Evolutionary conservation across 2,888 invertebrate species (phyloP).

Genomic region (Serrognathus titanus): DNA sequence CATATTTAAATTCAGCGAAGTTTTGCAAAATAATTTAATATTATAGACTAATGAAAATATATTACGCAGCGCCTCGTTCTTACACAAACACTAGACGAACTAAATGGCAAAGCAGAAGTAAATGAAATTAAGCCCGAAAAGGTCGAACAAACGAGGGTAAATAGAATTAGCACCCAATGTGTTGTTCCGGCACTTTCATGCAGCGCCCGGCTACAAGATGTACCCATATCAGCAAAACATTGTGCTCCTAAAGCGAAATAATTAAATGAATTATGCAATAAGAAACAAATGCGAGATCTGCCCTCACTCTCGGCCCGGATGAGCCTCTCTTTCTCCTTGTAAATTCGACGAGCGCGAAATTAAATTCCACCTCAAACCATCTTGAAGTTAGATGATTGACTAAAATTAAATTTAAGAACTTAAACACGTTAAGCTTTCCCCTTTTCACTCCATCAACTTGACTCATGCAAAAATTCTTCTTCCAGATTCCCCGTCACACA

Average conservation of each 20-base stretch:
- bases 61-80: neutral
- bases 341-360: constrained; percentile 46
- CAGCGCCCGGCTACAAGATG: constrained; percentile 26
- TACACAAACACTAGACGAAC: neutral
- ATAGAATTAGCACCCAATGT: constrained; percentile 50
- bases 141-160: constrained; percentile 44
- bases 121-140: constrained; percentile 43
- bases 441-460: constrained; percentile 46
- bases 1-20: neutral
- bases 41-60: neutral
- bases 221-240: constrained; percentile 33
- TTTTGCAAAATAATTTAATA: neutral
- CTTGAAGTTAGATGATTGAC: constrained; percentile 49
- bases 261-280: constrained; percentile 46
- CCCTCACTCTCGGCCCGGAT: constrained; percentile 24
- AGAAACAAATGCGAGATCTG: constrained; percentile 38
- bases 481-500: neutral
- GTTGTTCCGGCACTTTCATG: constrained; percentile 41
- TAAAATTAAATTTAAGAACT: constrained; percentile 52
- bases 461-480: constrained; percentile 37
- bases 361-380: constrained; percentile 48
- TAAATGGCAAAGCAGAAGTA: constrained; percentile 1
- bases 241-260: constrained; percentile 36
- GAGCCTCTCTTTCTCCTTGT: constrained; percentile 26
- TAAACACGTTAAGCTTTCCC: constrained; percentile 49